phyloP scores from a whole-genome alignment of 2,113 vertebrate species.

The Rhabdomys dilectus region DNA sequence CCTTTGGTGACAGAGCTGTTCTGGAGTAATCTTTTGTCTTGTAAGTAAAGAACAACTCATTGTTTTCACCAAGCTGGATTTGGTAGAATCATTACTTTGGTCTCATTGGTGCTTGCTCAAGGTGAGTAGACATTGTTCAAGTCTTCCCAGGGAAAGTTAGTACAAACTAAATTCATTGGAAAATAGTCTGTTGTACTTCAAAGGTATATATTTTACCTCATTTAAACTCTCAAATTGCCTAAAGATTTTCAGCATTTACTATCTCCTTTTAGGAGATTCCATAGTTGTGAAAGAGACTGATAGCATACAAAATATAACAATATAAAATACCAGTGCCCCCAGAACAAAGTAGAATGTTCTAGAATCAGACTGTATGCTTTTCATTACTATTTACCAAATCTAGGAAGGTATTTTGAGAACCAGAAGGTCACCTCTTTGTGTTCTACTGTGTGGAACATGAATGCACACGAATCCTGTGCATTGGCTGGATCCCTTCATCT shows the following conservation, averaged over 20 bases:
- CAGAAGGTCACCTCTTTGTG: background rate
- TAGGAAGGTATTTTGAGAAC: background rate
- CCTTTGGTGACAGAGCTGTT: background rate
- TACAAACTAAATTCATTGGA: background rate
- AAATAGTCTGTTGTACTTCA: background rate
- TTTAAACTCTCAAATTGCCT: background rate
- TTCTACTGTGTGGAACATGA: constrained; percentile 52
- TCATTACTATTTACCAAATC: background rate
- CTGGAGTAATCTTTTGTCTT: background rate
- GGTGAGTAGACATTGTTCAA: background rate
- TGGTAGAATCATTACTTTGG: background rate
- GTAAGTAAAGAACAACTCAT: background rate
- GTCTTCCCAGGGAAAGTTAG: background rate
- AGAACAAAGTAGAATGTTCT: background rate
- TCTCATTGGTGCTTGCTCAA: background rate
- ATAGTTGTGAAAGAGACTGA: background rate
- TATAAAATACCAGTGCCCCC: background rate
- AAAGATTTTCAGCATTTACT: background rate
- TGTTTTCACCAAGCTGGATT: background rate
- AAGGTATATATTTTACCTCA: background rate
- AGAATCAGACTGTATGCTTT: background rate
- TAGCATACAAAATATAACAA: background rate
- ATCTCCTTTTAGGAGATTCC: background rate
- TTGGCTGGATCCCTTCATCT: background rate
- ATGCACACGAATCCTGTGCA: constrained; percentile 60